These are phyloP conservation scores for Falco punctatus DNA, from an alignment of 2,113 vertebrate species.

Conservation along the genomic window DNA sequence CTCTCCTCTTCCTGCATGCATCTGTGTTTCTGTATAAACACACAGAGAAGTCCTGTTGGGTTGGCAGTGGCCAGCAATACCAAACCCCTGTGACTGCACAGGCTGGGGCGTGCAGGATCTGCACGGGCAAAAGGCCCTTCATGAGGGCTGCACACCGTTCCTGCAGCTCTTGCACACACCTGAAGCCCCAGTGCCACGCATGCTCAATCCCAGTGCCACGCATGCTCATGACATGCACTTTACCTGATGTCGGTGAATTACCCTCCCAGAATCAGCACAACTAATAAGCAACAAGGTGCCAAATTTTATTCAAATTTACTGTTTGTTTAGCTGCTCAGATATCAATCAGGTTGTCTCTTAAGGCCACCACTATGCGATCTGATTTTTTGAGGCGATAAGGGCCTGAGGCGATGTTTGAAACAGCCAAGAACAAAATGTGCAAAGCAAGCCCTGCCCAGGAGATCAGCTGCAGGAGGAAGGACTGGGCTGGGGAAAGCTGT, in stretches of 20 bases:
- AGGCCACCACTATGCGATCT: slow-evolving; percentile 1
- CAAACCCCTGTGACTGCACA: not conserved
- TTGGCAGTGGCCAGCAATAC: not conserved
- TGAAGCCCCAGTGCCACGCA: not conserved
- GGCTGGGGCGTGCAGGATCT: not conserved
- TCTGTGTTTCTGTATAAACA: slow-evolving; percentile 6
- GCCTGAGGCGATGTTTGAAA: slow-evolving; percentile 10
- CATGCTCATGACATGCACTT: not conserved
- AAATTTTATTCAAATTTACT: slow-evolving; percentile 24
- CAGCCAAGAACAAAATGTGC: slow-evolving; percentile 50
- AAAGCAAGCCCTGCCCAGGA: not conserved
- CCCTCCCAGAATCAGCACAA: not conserved
- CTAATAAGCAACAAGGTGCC: not conserved
- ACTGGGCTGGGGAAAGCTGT: not conserved
- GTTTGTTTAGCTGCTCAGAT: slow-evolving; percentile 34
- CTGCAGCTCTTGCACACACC: not conserved
- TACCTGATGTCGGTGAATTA: not conserved
- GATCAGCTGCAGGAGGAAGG: not conserved
- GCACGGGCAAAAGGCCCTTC: not conserved
- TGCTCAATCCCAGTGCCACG: not conserved
- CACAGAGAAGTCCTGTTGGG: not conserved
- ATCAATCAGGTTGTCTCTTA: slow-evolving; percentile 18
- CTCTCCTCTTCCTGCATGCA: not conserved
- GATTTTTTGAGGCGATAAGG: slow-evolving; percentile 35
- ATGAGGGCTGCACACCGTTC: not conserved